phyloP scores from a whole-genome alignment of 2,888 invertebrate species.

The Norana najaformis region DNA sequence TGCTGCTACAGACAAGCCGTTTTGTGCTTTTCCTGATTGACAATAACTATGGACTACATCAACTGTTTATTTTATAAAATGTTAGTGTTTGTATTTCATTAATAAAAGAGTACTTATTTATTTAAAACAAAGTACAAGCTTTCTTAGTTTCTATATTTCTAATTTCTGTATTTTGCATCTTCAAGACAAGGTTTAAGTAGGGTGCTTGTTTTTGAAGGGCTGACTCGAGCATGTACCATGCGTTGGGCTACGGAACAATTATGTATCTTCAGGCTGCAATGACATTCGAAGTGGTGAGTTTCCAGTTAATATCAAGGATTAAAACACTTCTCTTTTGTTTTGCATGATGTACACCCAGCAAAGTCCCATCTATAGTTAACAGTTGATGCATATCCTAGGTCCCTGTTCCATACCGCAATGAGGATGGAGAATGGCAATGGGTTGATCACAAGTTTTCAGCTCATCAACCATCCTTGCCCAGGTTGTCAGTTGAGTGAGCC shows the following conservation, averaged over 20 bases:
- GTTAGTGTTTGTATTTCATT: no score
- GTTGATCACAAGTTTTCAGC: no score
- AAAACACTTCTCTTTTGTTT: neutral
- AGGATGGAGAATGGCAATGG: neutral
- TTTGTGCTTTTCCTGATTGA: no score
- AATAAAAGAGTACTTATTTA: no score
- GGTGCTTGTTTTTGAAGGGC: conserved; percentile 67
- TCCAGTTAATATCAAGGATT: neutral
- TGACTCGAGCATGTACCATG: conserved; percentile 84
- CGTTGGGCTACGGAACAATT: conserved; percentile 84
- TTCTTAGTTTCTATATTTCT: no score
- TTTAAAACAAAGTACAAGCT: no score
- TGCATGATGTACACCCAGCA: neutral
- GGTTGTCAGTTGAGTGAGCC: no score
- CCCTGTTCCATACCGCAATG: neutral
- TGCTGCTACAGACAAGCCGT: no score
- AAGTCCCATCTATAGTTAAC: neutral
- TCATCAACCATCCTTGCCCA: neutral
- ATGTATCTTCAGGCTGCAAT: conserved; percentile 88
- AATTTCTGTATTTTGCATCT: neutral
- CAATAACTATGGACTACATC: no score
- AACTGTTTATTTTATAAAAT: no score
- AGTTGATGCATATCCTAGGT: neutral
- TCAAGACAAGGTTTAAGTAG: neutral
- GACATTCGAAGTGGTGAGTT: conserved; percentile 69